phyloP scores from a whole-genome alignment of 2,113 vertebrate species.

The Platycercus adscitus region DNA sequence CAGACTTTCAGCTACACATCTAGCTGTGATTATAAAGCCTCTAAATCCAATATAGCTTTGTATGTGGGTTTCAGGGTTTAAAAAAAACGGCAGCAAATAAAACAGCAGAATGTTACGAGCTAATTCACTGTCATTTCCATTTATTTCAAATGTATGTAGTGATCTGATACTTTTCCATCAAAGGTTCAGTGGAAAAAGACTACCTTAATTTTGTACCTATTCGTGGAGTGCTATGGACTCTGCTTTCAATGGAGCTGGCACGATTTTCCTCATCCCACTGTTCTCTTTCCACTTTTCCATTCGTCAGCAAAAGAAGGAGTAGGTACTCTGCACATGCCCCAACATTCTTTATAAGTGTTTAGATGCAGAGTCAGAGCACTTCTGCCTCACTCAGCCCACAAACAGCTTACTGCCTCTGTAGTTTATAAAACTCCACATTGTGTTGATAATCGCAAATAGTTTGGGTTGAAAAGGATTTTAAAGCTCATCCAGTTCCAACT shows the following conservation, averaged over 20 bases:
- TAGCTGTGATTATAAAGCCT: not conserved
- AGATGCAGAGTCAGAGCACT: not conserved
- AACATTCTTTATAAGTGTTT: not conserved
- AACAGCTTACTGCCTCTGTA: fast-evolving
- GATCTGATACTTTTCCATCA: not conserved
- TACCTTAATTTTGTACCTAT: not conserved
- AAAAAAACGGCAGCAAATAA: not conserved
- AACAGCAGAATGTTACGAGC: not conserved
- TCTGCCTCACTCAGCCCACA: fast-evolving
- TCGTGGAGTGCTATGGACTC: not conserved
- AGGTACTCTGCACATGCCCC: not conserved
- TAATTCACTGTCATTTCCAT: not conserved
- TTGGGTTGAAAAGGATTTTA: not conserved
- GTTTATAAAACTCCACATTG: not conserved
- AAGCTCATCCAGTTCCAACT: not conserved
- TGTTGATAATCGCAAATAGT: not conserved
- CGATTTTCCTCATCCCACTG: too few relatives aligned
- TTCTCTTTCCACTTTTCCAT: not conserved
- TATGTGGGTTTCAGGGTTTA: not conserved
- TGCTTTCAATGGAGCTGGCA: not conserved
- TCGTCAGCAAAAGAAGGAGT: not conserved
- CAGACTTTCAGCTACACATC: not conserved
- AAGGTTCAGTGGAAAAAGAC: not conserved
- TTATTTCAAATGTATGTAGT: not conserved
- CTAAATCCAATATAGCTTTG: not conserved